These are phyloP conservation scores for Wasmannia auropunctata DNA, from an alignment of 1,140 invertebrate genomes.

Conservation along the genomic window DNA sequence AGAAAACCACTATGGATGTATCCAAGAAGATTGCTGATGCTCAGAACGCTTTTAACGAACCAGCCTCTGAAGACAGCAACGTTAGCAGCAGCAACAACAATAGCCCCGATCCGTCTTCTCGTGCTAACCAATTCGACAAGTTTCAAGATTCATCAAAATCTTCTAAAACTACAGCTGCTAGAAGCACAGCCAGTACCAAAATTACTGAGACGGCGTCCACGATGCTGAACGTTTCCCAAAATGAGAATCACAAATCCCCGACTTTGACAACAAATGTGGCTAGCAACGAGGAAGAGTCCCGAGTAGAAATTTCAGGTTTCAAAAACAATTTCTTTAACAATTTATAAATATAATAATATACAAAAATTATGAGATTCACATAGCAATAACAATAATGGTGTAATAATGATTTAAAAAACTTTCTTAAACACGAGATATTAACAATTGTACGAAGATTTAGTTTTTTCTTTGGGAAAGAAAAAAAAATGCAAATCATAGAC, in stretches of 20 bases:
- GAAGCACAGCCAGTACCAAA: not conserved
- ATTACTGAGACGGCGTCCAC: not conserved
- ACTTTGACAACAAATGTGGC: conserved; percentile 9
- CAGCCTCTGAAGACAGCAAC: not conserved
- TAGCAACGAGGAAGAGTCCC: conserved; percentile 24
- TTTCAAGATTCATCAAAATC: conserved; percentile 21
- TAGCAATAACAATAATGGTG: not conserved
- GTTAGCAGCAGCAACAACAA: not conserved
- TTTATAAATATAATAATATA: not conserved
- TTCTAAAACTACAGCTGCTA: not conserved
- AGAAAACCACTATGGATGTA: conserved; percentile 65
- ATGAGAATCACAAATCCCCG: conserved; percentile 5
- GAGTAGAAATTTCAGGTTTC: conserved; percentile 28
- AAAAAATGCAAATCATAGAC: not conserved
- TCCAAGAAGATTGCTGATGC: conserved; percentile 37
- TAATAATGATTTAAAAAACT: not conserved
- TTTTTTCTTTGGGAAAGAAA: not conserved
- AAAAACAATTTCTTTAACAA: not conserved
- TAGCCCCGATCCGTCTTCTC: conserved; percentile 13
- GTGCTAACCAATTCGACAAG: not conserved
- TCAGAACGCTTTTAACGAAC: conserved; percentile 12
- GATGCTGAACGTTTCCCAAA: conserved; percentile 6
- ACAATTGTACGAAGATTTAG: not conserved
- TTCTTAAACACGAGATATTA: not conserved
- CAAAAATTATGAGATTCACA: no score